Evolutionary conservation across 2,888 invertebrate genomes (phyloP).

Genomic region (Hartigia nigra): DNA sequence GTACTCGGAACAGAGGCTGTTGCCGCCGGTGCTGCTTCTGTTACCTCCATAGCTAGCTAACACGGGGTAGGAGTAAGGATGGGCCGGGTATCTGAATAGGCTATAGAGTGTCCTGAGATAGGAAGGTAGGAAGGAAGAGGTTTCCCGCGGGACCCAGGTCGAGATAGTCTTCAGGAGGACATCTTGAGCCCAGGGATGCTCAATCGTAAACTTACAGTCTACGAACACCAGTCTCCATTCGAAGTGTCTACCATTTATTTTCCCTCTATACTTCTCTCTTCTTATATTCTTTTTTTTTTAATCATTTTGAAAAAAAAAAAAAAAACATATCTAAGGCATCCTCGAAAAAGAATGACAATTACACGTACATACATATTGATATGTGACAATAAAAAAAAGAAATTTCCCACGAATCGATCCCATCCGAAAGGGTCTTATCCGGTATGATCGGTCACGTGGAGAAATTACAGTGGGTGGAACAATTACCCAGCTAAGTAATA

Average conservation of each 20-base stretch:
- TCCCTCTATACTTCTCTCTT: background rate
- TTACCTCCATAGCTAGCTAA: conserved; percentile 45
- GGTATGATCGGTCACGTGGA: background rate
- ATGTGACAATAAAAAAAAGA: too few relatives aligned
- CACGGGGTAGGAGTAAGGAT: conserved; percentile 43
- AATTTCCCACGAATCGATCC: background rate
- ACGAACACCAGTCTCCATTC: background rate
- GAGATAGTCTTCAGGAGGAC: conserved; percentile 65
- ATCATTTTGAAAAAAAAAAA: background rate
- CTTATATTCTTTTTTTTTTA: background rate
- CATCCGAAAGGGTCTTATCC: background rate
- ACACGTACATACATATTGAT: background rate
- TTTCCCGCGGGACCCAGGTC: conserved; percentile 61
- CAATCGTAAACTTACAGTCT: conserved; percentile 35
- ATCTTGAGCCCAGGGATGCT: conserved; percentile 60
- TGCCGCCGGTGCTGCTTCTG: conserved; percentile 18
- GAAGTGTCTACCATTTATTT: background rate
- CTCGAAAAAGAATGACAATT: background rate
- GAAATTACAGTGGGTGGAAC: background rate
- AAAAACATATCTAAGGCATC: background rate
- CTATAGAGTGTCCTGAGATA: conserved; percentile 64
- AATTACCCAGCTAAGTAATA: background rate
- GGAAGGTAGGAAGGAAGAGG: conserved; percentile 57
- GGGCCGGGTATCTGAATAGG: conserved; percentile 64
- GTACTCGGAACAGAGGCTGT: conserved; percentile 42